A percentile compares a stretch with the other conserved stretches of the same genome.
Evolutionary conservation across 2,888 invertebrate genomes (phyloP).

Genomic region (Anthrax anthrax): DNA sequence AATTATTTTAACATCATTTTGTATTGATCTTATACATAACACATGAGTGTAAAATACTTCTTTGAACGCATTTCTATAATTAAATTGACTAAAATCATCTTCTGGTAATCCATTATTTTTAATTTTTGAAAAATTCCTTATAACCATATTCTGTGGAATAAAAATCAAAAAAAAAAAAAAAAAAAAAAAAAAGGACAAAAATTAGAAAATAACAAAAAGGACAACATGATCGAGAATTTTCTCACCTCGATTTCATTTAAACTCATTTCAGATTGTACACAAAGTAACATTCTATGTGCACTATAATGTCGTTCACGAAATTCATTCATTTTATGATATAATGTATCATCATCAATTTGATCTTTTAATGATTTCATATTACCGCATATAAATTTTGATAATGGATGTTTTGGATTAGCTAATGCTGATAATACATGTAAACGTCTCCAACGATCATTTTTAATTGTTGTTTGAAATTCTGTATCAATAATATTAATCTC

Average conservation of each 20-base stretch:
- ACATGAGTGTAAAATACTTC: conserved; percentile 11
- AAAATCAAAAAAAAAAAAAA: not conserved
- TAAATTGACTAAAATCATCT: conserved; percentile 40
- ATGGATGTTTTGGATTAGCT: conserved; percentile 51
- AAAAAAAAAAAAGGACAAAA: no score
- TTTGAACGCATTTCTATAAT: conserved; percentile 10
- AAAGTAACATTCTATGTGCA: conserved; percentile 68
- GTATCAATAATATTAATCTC: conserved; percentile 74
- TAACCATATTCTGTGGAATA: conserved; percentile 6
- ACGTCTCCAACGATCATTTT: conserved; percentile 52
- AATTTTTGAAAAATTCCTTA: conserved; percentile 46
- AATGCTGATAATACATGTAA: conserved; percentile 55
- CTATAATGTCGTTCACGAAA: conserved; percentile 64
- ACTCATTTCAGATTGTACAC: conserved; percentile 44
- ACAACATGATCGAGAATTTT: not conserved
- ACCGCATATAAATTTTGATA: conserved; percentile 64
- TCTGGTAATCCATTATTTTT: conserved; percentile 47
- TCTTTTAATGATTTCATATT: conserved; percentile 53
- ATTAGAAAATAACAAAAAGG: no score
- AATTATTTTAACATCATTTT: not conserved
- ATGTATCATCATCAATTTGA: conserved; percentile 44
- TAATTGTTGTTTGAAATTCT: conserved; percentile 62
- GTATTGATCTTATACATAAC: conserved; percentile 52
- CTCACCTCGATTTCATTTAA: conserved; percentile 10
- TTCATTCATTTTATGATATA: conserved; percentile 51